Conservation (phyloP, 2,888 invertebrate species). For the Calliopum simillimum region DNA sequence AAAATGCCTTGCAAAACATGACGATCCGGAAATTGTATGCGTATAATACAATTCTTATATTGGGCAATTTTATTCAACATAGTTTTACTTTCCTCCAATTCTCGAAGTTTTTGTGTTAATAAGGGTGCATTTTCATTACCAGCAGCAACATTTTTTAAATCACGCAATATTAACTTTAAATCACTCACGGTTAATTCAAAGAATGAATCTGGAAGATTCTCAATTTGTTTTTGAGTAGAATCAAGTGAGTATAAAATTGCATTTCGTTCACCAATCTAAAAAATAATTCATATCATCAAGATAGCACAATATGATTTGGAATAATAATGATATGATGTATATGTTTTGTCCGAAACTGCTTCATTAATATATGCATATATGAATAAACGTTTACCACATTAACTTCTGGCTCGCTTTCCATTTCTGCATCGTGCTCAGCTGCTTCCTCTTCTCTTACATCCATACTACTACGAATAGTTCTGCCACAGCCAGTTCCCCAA, state of each 20-base stretch:
- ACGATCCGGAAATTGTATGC: conserved; percentile 89
- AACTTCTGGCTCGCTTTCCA: conserved; percentile 53
- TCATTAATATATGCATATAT: too few species aligned
- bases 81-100: conserved; percentile 71
- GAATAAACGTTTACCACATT: conserved; percentile 53
- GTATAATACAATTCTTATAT: conserved; percentile 82
- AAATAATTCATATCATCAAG: too few species aligned
- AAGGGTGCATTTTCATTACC: conserved; percentile 80
- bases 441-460: conserved; percentile 28
- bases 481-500: conserved; percentile 62
- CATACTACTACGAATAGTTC: conserved; percentile 50
- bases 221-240: conserved; percentile 72
- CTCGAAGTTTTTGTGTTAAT: conserved; percentile 74
- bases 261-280: conserved; percentile 79
- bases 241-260: conserved; percentile 79
- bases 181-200: conserved; percentile 88
- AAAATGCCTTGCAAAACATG: conserved; percentile 89
- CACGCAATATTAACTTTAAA: conserved; percentile 79
- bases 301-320: too few species aligned
- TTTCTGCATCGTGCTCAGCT: conserved; percentile 43
- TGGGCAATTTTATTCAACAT: conserved; percentile 72
- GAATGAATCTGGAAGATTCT: conserved; percentile 87
- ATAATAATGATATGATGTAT: too few species aligned
- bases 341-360: too few species aligned
- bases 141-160: conserved; percentile 75